Base-by-base conservation (phyloP, 2,888 invertebrate genomes). In the Dorcus hopei region DNA sequence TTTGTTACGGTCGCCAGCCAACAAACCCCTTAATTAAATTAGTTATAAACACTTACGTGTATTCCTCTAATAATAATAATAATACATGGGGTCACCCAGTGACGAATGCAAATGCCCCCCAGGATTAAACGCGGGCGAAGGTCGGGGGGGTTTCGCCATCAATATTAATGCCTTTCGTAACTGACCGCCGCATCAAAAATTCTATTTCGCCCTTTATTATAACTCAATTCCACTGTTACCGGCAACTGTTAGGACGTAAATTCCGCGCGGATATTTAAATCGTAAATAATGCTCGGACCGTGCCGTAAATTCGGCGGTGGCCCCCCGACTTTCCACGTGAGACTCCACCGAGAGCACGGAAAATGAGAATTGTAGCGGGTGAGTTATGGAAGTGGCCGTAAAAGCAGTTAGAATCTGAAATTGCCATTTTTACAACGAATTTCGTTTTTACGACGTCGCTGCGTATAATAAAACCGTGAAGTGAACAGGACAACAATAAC, bases 181-280 rank as follows among this genome's bases (percentile, higher is more conserved):
- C 57, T 52, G 57, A 57, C 57, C 57, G 48, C 47, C 48, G 43
- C 52, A 57, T 57, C 52, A 57, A 57, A 57, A 57, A 57, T 57
- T 57, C 57, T 49, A 57, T 57, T 57, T 51, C 38, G 33, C 14
- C 51, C 14, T 14, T 38, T 40, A 51, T 51, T 49, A 49, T 38
- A 33, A 33, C 47, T 23, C 47, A 23, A 16, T 16, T 47, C 43
- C 14, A 43, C 16, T 43, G 43, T 19, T 43, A 19, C 43, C 43
- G 43, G 16, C 43, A 43, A 43, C 43, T 19, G 43, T 43, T 43
- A 19, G 14, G 19, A 43, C 43, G 47, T 47, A 47, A 47, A 47
- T 47, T 47, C 26, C 26, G 23, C 23, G n/a, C 47, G 47, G 16
- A 47, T 26, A 47, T 47, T 47, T 26, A 14, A 47, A 47, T 47